Conservation (phyloP, 2,888 invertebrate genomes). For the Fissipunctia ypsillon region DNA sequence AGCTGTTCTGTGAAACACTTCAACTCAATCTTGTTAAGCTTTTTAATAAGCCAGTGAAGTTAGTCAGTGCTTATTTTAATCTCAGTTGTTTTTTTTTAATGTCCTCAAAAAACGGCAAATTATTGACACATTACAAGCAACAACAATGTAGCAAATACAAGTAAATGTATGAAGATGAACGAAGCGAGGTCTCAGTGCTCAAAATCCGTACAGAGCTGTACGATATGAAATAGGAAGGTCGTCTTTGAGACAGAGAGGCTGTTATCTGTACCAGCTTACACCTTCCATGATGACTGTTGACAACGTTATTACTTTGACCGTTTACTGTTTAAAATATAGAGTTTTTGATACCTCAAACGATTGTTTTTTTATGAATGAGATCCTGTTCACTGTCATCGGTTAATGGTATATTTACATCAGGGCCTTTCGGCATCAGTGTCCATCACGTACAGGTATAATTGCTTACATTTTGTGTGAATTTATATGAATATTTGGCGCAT, state of each 20-base stretch:
- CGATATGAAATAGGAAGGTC: conserved; percentile 61
- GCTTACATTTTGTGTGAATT: background rate
- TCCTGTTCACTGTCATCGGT: background rate
- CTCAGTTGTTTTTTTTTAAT: background rate
- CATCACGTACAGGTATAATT: background rate
- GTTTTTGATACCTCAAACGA: background rate
- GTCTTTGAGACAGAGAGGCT: conserved; percentile 56
- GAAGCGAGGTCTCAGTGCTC: conserved; percentile 60
- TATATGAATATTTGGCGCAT: background rate
- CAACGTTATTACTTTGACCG: conserved; percentile 51
- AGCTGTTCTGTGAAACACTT: background rate
- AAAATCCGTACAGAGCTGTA: conserved; percentile 61
- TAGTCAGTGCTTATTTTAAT: background rate
- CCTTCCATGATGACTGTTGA: conserved; percentile 60
- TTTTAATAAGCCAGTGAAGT: background rate
- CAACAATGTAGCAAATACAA: conserved; percentile 47
- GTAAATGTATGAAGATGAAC: conserved; percentile 63
- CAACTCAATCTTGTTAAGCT: background rate
- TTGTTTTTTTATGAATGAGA: background rate
- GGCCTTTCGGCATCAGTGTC: background rate
- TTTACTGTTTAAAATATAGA: background rate
- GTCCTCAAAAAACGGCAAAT: background rate
- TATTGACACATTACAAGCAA: conserved; percentile 55
- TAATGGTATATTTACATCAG: background rate
- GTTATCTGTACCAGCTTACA: conserved; percentile 50